Evolutionary conservation across 2,113 vertebrate species (phyloP).

Genomic region (Mystacornis crossleyi): DNA sequence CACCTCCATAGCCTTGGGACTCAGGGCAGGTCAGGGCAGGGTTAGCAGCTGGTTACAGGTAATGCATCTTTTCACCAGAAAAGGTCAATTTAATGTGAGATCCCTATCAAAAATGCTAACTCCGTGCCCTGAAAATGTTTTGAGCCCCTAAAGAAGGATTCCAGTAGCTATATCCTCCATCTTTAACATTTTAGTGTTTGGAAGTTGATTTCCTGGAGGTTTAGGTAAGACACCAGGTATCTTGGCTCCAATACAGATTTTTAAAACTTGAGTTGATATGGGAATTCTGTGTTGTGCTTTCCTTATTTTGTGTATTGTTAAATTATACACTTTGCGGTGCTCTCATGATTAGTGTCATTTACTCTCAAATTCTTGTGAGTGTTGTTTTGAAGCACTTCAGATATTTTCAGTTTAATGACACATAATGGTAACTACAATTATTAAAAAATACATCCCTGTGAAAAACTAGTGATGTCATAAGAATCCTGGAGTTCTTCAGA

Average conservation of each 20-base stretch:
- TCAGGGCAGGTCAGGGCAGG: conserved; percentile 24
- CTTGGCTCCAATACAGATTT: conserved; percentile 17
- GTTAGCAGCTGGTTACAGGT: conserved; percentile 54
- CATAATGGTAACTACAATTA: conserved; percentile 33
- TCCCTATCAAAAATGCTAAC: conserved; percentile 41
- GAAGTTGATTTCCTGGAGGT: background rate
- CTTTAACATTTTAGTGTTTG: background rate
- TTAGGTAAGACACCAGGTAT: background rate
- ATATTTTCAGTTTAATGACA: conserved; percentile 57
- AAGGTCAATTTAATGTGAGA: conserved; percentile 54
- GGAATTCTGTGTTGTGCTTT: conserved; percentile 34
- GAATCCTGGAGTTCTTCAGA: conserved; percentile 25
- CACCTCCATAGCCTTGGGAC: conserved; percentile 44
- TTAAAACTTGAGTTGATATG: conserved; percentile 11
- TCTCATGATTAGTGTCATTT: conserved; percentile 45
- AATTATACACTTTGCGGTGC: conserved; percentile 34
- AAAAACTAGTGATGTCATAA: conserved; percentile 15
- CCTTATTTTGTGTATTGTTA: conserved; percentile 24
- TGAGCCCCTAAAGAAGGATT: conserved; percentile 12
- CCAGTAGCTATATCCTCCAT: background rate
- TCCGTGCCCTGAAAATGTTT: conserved; percentile 41
- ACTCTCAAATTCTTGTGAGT: conserved; percentile 32
- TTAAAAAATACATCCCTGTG: conserved; percentile 36
- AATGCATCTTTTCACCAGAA: conserved; percentile 56
- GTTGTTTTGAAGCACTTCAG: conserved; percentile 47